Conservation (phyloP, 2,113 vertebrate genomes). For the Ammodytes marinus region DNA sequence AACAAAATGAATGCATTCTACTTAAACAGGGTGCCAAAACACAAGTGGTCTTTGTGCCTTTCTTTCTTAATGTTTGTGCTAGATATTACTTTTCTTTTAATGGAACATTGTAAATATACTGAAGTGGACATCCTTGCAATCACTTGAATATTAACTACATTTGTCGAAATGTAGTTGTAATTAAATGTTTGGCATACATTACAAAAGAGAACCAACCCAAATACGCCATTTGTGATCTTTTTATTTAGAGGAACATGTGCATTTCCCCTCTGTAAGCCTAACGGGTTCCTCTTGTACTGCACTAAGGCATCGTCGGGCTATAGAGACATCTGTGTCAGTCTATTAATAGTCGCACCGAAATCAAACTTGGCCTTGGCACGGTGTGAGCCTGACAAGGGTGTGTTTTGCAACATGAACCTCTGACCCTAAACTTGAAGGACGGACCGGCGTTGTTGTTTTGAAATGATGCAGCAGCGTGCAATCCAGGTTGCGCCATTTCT, state of each 20-base stretch:
- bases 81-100: neutral
- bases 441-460: constrained; percentile 35
- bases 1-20: too few relatives aligned
- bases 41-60: too few relatives aligned
- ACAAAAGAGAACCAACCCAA: neutral
- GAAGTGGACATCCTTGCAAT: neutral
- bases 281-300: constrained; percentile 2
- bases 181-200: neutral
- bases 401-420: constrained; percentile 65
- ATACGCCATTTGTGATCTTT: neutral
- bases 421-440: constrained; percentile 56
- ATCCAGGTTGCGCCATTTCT: constrained; percentile 21
- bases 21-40: too few relatives aligned
- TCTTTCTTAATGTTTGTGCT: neutral
- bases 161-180: neutral
- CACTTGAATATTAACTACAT: too few relatives aligned
- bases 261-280: constrained; percentile 4
- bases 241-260: neutral
- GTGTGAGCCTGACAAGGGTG: constrained; percentile 44
- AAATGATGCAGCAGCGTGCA: constrained; percentile 5
- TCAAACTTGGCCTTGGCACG: constrained; percentile 58
- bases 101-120: neutral
- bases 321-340: constrained; percentile 40
- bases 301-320: constrained; percentile 34
- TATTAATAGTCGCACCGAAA: constrained; percentile 73